Evolutionary conservation across 2,113 vertebrate species (phyloP).

Genomic region (Oxyruncus cristatus): DNA sequence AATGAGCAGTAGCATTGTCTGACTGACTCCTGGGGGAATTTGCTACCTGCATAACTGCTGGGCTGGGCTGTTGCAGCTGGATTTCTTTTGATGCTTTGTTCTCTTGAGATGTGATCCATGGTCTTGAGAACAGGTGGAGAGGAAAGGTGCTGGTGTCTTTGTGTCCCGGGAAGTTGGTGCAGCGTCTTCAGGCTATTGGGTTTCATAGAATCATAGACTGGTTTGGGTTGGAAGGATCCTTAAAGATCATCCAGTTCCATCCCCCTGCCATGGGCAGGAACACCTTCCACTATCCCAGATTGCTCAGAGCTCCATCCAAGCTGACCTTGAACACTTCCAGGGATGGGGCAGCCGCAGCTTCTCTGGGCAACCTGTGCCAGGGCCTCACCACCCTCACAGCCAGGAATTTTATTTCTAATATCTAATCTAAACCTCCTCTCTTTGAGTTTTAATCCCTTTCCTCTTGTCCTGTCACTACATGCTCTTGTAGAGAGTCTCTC

Average conservation of each 20-base stretch:
- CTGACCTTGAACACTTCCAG: not conserved
- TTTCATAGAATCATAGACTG: rapidly evolving
- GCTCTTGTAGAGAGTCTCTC: not conserved
- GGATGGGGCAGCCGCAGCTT: not conserved
- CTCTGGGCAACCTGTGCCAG: not conserved
- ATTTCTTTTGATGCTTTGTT: conserved; percentile 3
- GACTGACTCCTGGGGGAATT: conserved; percentile 19
- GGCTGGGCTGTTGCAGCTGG: not conserved
- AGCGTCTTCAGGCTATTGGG: not conserved
- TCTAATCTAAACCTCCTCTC: not conserved
- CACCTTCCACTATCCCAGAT: not conserved
- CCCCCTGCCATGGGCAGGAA: not conserved
- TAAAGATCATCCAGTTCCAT: not conserved
- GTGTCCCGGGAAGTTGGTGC: not conserved
- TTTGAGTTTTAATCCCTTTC: not conserved
- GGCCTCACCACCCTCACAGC: not conserved
- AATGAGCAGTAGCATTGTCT: conserved; percentile 54
- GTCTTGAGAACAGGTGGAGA: not conserved
- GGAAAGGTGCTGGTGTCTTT: not conserved
- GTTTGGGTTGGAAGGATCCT: not conserved
- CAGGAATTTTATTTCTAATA: not conserved
- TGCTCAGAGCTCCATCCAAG: not conserved
- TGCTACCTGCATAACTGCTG: conserved; percentile 11
- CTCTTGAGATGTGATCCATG: not conserved
- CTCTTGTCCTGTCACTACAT: not conserved